Evolutionary conservation across 1,140 invertebrate species (phyloP).

Genomic region (Drosophila kikkawai): DNA sequence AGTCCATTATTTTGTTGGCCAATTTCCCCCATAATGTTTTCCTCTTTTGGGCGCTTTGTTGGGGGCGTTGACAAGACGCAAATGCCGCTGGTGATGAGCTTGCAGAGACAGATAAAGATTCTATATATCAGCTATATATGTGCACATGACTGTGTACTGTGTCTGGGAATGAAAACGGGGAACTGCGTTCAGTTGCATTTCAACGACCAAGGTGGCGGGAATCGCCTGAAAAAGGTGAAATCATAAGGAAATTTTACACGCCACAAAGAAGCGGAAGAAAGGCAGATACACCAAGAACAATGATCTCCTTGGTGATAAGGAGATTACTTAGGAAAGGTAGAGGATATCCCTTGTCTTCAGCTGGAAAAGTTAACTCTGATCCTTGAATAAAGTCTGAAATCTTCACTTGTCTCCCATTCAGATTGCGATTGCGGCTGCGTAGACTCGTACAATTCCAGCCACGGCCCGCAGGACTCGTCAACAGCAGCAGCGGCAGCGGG

Average conservation of each 20-base stretch:
- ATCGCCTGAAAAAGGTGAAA: slow-evolving; percentile 49
- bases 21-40: slow-evolving; percentile 35
- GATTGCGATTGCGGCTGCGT: slow-evolving; percentile 85
- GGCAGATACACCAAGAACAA: slow-evolving; percentile 7
- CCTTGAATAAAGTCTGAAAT: neutral
- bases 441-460: slow-evolving; percentile 64
- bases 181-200: slow-evolving; percentile 57
- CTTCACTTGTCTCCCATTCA: slow-evolving; percentile 18
- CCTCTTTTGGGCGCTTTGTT: slow-evolving; percentile 47
- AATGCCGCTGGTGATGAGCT: slow-evolving; percentile 14
- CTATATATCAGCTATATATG: slow-evolving; percentile 34
- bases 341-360: neutral
- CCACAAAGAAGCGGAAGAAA: slow-evolving; percentile 13
- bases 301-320: slow-evolving; percentile 60
- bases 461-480: slow-evolving; percentile 46
- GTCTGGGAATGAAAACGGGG: slow-evolving; percentile 28
- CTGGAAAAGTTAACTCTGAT: neutral
- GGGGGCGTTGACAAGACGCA: slow-evolving; percentile 56
- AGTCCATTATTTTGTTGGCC: slow-evolving; percentile 28
- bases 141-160: slow-evolving; percentile 38
- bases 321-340: slow-evolving; percentile 51
- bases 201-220: slow-evolving; percentile 35
- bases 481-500: slow-evolving; percentile 36
- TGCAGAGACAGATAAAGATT: slow-evolving; percentile 29
- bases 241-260: slow-evolving; percentile 43